Percentiles rank a stretch among this genome's conserved stretches.
Evolutionary conservation across 1,140 invertebrate genomes (phyloP).

Genomic region (Procambarus virginalis): DNA sequence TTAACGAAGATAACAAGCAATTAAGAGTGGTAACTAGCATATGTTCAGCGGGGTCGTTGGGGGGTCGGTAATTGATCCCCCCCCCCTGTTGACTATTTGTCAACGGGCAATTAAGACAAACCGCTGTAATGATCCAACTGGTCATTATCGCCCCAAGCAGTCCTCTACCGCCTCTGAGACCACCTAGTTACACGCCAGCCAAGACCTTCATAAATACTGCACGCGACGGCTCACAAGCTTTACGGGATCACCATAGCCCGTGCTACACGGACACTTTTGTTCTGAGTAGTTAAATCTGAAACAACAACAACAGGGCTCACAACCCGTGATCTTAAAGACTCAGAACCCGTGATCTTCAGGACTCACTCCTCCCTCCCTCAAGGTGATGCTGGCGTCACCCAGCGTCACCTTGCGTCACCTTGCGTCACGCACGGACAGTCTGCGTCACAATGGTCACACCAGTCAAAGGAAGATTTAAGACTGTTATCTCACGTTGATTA

Average conservation of each 20-base stretch:
- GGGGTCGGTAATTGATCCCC: conserved; percentile 48
- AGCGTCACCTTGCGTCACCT: neutral
- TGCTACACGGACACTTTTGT: no score
- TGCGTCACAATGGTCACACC: neutral
- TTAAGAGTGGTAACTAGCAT: conserved; percentile 55
- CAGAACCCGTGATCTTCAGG: neutral
- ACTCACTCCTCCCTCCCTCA: no score
- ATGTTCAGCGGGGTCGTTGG: conserved; percentile 54
- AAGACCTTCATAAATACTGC: neutral
- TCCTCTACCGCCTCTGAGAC: neutral
- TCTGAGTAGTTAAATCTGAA: no score
- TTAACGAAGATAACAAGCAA: conserved; percentile 54
- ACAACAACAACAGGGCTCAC: no score
- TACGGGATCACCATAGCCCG: no score
- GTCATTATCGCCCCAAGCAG: conserved; percentile 49
- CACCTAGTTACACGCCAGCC: no score
- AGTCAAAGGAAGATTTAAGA: no score
- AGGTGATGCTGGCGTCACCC: no score
- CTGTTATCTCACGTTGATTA: no score
- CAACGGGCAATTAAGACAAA: conserved; percentile 62
- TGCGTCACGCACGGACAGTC: neutral
- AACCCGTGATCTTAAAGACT: no score
- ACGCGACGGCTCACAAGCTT: no score
- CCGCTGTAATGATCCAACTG: conserved; percentile 21
- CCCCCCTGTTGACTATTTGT: conserved; percentile 54